Base-by-base conservation (phyloP, 2,888 invertebrate species). In the Masnerella sp. region DNA sequence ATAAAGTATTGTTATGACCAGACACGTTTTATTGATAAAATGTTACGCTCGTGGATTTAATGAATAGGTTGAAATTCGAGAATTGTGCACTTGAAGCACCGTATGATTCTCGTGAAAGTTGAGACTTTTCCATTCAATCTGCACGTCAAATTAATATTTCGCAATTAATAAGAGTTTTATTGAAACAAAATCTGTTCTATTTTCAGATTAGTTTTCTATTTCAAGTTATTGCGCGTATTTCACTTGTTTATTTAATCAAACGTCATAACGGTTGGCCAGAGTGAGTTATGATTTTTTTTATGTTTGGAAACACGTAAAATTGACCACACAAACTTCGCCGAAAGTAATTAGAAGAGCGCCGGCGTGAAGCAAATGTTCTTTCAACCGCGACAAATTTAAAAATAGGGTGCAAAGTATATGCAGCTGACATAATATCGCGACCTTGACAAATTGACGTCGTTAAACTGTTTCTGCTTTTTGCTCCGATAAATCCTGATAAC, bases 331-430 rank as follows among this genome's bases (percentile, higher is more conserved):
- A 59, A 45, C 32, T 34, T 40, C 14, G n/a, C 22, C 43, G 7
- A 52, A 64, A 64, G 43, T 52, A 52, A 64, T 64, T 64, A 64
- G 52, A 22, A 28, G 9, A 61, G 38, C 14, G 45, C 18, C 18
- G 42, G 51, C 20, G 62, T 12, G 40, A 5, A 28, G 51, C 15
- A 51, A 40, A 42, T 51, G 52, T 64, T 64, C 52, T 34, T 64
- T 64, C 43, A 36, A 64, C 64, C 64, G 43, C 64, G 52, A 64
- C 64, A 64, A 64, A 52, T 64, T 64, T 42, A 52, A 64, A 62
- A 51, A 64, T 25, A 51, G 52, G 34, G 52, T 43, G 64, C 15
- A 51, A 62, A 62, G 52, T 52, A 52, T 36, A 64, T 43, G 52
- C 52, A 51, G 62, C 42, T 62, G 62, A 43, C 64, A 52, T 36